Percentiles rank a stretch among this genome's conserved stretches.
phyloP scores from a whole-genome alignment of 2,113 vertebrate genomes.

The Potamarius usumacintae region DNA sequence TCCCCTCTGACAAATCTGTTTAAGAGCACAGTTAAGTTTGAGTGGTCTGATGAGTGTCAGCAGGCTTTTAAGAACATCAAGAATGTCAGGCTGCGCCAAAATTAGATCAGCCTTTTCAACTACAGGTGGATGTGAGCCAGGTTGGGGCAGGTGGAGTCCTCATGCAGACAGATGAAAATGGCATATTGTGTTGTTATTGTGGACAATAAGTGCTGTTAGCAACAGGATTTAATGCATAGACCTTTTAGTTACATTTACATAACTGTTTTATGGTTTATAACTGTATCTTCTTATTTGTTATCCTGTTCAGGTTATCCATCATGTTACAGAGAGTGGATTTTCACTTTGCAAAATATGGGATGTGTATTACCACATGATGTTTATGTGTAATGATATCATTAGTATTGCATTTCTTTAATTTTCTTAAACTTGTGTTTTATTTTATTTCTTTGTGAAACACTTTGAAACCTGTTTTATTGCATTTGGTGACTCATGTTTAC shows the following conservation, averaged over 20 bases:
- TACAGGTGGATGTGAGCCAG: no score
- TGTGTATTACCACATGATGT: not conserved
- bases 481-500: not conserved
- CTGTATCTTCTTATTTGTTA: not conserved
- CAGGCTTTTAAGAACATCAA: no score
- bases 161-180: no score
- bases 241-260: not conserved
- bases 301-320: not conserved
- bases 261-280: not conserved
- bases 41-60: no score
- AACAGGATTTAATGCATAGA: not conserved
- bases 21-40: no score
- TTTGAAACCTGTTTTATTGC: not conserved
- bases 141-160: no score
- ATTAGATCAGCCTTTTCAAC: no score
- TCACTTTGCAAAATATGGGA: not conserved
- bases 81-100: no score
- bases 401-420: not conserved
- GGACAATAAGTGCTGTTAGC: not conserved
- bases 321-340: not conserved
- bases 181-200: not conserved
- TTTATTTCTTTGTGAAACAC: not conserved
- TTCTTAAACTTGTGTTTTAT: not conserved
- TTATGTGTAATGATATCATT: not conserved
- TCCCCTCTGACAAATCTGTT: no score